Evolutionary conservation across 2,888 invertebrate genomes (phyloP).

Genomic region (Amaurobius ferox): DNA sequence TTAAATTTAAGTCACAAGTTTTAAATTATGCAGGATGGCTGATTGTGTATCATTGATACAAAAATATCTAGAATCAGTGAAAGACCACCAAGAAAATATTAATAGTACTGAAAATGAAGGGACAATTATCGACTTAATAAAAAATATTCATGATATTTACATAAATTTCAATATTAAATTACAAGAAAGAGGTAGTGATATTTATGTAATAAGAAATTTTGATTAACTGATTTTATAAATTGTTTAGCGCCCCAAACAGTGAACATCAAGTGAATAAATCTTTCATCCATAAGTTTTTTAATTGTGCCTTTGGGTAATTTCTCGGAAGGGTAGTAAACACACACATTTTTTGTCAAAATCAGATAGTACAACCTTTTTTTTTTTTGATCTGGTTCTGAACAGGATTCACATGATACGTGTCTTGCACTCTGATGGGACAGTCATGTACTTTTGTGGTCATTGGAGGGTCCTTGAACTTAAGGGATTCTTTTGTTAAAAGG

Average conservation of each 20-base stretch:
- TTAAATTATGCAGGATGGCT: constrained; percentile 6
- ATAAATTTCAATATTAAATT: constrained; percentile 32
- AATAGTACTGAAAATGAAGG: constrained; percentile 22
- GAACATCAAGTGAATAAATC: too few species aligned
- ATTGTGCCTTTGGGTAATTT: too few species aligned
- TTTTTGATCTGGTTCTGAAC: not conserved
- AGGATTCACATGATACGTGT: not conserved
- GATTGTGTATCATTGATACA: constrained; percentile 28
- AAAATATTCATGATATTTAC: constrained; percentile 36
- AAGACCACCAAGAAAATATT: constrained; percentile 11
- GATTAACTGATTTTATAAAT: not conserved
- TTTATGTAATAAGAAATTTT: not conserved
- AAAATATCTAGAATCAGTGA: constrained; percentile 32
- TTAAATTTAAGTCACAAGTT: too few species aligned
- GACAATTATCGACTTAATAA: constrained; percentile 28
- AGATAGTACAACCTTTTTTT: not conserved
- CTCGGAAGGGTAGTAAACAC: too few species aligned
- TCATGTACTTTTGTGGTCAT: not conserved
- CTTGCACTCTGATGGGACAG: not conserved
- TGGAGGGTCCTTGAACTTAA: too few species aligned
- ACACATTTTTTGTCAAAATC: too few species aligned
- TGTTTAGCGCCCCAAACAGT: too few species aligned
- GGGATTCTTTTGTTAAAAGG: too few species aligned
- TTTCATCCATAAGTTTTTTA: too few species aligned
- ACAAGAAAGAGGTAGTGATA: constrained; percentile 48